phyloP scores from a whole-genome alignment of 2,888 invertebrate species.

The Phalera bucephala region DNA sequence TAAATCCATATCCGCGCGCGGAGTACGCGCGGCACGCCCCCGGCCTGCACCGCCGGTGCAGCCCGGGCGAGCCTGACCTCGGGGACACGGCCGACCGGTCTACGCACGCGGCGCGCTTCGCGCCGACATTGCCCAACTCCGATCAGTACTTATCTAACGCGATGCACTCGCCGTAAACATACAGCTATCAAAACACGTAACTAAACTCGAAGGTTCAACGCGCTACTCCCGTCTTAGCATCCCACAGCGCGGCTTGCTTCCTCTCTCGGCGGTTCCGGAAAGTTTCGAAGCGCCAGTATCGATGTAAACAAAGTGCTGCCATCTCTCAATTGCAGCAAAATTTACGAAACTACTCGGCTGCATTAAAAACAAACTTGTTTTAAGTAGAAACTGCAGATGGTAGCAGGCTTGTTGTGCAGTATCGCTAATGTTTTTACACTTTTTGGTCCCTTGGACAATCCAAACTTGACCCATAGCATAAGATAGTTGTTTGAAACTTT shows the following conservation, averaged over 20 bases:
- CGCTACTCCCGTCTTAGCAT: background rate
- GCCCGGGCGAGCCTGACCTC: slow-evolving; percentile 9
- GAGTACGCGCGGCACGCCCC: slow-evolving; percentile 50
- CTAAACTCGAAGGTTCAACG: background rate
- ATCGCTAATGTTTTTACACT: too few relatives aligned
- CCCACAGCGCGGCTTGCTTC: background rate
- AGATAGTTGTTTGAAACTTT: too few relatives aligned
- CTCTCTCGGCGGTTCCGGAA: slow-evolving; percentile 9
- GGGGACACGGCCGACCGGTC: slow-evolving; percentile 20
- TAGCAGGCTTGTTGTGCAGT: too few relatives aligned
- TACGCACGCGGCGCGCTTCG: slow-evolving; percentile 13
- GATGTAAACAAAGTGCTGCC: slow-evolving; percentile 22
- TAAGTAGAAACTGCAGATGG: background rate
- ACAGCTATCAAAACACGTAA: too few relatives aligned
- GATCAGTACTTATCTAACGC: too few relatives aligned
- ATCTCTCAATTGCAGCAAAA: slow-evolving; percentile 9
- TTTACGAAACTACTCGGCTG: background rate
- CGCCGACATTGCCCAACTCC: slow-evolving; percentile 2
- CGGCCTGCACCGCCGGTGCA: slow-evolving; percentile 22
- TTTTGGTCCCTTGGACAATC: too few relatives aligned
- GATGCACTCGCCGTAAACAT: too few relatives aligned
- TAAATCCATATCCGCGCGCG: slow-evolving; percentile 72
- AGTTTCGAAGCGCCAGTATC: slow-evolving; percentile 16
- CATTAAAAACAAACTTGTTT: background rate
- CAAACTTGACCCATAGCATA: too few relatives aligned